These are phyloP conservation scores for Ruditapes philippinarum DNA, from an alignment of 1,140 invertebrate genomes.

Conservation along the genomic window DNA sequence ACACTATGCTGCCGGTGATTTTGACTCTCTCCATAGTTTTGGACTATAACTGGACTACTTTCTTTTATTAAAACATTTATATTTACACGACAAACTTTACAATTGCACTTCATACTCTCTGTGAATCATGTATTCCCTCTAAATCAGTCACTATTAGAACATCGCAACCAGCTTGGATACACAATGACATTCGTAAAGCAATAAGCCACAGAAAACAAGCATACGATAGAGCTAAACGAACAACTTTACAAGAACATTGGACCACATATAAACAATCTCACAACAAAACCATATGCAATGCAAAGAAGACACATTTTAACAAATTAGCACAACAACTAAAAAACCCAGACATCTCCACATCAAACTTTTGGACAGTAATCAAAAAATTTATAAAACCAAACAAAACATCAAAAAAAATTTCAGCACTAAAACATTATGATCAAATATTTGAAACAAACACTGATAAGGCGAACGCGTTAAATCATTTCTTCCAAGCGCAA, in stretches of 20 bases:
- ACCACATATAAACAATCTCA: background rate
- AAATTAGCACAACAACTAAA: background rate
- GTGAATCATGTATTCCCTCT: background rate
- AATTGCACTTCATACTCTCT: background rate
- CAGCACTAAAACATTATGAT: background rate
- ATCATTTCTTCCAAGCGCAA: background rate
- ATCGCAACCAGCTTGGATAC: background rate
- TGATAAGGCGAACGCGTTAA: background rate
- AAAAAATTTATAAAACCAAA: background rate
- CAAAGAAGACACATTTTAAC: background rate
- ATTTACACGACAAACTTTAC: background rate
- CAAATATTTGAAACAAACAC: background rate
- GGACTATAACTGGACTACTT: background rate
- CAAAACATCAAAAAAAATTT: background rate
- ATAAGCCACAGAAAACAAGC: background rate
- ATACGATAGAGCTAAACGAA: background rate
- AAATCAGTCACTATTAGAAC: background rate
- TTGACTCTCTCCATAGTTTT: background rate
- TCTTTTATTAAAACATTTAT: background rate
- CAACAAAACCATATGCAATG: background rate
- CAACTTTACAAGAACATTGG: background rate
- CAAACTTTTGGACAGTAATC: background rate
- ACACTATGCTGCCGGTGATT: background rate
- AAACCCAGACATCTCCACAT: background rate
- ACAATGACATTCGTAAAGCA: background rate